Percentiles rank a stretch among this genome's conserved stretches.
Conservation (phyloP, 2,797 vertebrate species). For the Linurgus olivaceus region DNA sequence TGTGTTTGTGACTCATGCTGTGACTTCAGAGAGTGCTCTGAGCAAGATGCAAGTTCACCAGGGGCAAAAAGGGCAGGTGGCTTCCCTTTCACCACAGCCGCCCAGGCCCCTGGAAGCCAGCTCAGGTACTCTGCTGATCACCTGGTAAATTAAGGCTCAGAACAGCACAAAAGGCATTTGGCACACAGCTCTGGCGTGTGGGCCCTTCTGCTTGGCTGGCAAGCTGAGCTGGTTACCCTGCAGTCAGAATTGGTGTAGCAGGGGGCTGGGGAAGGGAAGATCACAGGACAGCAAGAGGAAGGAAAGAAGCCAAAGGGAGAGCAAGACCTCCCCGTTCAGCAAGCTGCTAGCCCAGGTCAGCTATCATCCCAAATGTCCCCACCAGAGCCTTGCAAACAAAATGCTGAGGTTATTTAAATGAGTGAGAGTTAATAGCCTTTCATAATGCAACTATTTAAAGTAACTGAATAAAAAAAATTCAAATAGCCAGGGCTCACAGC, state of each 20-base stretch:
- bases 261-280: background rate
- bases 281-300: background rate
- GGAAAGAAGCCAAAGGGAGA: background rate
- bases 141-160: background rate
- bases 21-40: background rate
- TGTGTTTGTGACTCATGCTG: background rate
- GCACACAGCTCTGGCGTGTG: accelerated
- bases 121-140: background rate
- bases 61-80: background rate
- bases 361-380: background rate
- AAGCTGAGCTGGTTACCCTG: background rate
- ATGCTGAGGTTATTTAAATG: background rate
- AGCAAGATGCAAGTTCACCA: background rate
- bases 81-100: background rate
- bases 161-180: background rate
- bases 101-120: background rate
- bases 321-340: background rate
- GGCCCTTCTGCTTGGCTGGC: background rate
- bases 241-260: background rate
- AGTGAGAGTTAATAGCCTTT: background rate
- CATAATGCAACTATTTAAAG: background rate
- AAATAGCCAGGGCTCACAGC: background rate
- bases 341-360: background rate
- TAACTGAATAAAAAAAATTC: background rate
- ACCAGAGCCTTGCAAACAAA: background rate